Percentiles rank a stretch among this genome's conserved stretches.
These are phyloP conservation scores for Eulemur albifrons DNA, from an alignment of 2,797 vertebrate genomes.

Conservation along the genomic window DNA sequence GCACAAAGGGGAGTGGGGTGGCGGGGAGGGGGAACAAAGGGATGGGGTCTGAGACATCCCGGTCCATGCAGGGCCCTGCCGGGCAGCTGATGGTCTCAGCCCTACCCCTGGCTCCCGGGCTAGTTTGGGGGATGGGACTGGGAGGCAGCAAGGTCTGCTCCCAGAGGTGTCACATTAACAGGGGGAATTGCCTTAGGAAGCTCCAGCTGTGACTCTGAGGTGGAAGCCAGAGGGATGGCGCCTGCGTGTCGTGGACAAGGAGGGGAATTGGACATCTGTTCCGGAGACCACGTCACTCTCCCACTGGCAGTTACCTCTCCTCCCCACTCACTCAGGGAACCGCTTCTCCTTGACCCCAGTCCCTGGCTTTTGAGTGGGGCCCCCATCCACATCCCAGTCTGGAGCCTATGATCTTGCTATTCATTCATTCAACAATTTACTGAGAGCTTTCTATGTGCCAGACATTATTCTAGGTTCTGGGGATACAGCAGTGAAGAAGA, in stretches of 20 bases:
- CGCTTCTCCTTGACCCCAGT: not conserved
- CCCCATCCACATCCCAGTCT: not conserved
- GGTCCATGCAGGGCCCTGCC: not conserved
- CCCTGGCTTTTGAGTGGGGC: not conserved
- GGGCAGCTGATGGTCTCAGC: not conserved
- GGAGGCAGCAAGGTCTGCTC: not conserved
- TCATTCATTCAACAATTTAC: not conserved
- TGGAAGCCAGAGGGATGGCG: not conserved
- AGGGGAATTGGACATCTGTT: not conserved
- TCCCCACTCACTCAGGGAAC: not conserved
- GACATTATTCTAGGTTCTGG: not conserved
- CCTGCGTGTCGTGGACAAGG: no score
- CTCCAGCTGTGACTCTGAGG: not conserved
- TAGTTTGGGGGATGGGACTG: not conserved
- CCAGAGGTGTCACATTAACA: no score
- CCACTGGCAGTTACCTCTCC: not conserved
- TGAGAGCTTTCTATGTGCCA: not conserved
- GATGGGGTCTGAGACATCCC: slow-evolving; percentile 49
- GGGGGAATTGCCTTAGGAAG: not conserved
- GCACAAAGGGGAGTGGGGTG: not conserved
- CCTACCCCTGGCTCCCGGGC: not conserved
- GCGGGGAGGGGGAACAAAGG: slow-evolving; percentile 61
- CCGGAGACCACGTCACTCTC: not conserved
- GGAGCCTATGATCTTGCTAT: not conserved
- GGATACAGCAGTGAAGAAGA: not conserved